These are phyloP conservation scores for Silurus glanis DNA, from an alignment of 2,113 vertebrate genomes.

Conservation along the genomic window DNA sequence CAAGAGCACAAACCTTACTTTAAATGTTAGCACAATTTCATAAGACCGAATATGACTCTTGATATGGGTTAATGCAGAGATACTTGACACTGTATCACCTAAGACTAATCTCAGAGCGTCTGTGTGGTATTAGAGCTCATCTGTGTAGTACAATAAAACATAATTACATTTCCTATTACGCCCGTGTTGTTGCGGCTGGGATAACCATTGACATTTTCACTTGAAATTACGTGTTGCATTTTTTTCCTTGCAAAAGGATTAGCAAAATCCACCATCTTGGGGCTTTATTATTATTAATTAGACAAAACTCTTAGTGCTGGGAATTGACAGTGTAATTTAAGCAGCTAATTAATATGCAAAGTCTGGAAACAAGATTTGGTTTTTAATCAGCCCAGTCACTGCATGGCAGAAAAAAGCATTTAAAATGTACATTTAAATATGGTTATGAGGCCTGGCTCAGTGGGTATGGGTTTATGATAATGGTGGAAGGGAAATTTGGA, in stretches of 20 bases:
- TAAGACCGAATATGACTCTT: slow-evolving; percentile 38
- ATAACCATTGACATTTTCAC: slow-evolving; percentile 64
- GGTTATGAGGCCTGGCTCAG: slow-evolving; percentile 55
- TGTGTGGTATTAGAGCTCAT: slow-evolving; percentile 51
- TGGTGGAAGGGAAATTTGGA: slow-evolving; percentile 45
- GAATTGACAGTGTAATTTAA: slow-evolving; percentile 61
- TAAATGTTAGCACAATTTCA: not conserved
- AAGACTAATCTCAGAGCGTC: slow-evolving; percentile 49
- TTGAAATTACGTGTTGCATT: slow-evolving; percentile 52
- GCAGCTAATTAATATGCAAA: slow-evolving; percentile 62
- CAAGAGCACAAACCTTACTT: not conserved
- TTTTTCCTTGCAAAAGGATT: slow-evolving; percentile 57
- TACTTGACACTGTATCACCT: slow-evolving; percentile 48
- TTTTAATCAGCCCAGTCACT: slow-evolving; percentile 56
- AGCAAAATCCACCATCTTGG: slow-evolving; percentile 61
- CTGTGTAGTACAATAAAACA: slow-evolving; percentile 52
- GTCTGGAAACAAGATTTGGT: slow-evolving; percentile 60
- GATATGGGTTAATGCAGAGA: slow-evolving; percentile 46
- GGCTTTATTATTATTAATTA: slow-evolving; percentile 64
- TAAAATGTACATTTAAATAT: slow-evolving; percentile 59
- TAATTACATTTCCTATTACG: slow-evolving; percentile 60
- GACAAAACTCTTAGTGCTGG: slow-evolving; percentile 62
- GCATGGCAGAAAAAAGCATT: slow-evolving; percentile 54
- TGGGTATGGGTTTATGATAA: slow-evolving; percentile 48
- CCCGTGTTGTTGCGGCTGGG: slow-evolving; percentile 49